These are phyloP conservation scores for Thinocorus orbignyianus DNA, from an alignment of 2,113 vertebrate species.

Conservation along the genomic window DNA sequence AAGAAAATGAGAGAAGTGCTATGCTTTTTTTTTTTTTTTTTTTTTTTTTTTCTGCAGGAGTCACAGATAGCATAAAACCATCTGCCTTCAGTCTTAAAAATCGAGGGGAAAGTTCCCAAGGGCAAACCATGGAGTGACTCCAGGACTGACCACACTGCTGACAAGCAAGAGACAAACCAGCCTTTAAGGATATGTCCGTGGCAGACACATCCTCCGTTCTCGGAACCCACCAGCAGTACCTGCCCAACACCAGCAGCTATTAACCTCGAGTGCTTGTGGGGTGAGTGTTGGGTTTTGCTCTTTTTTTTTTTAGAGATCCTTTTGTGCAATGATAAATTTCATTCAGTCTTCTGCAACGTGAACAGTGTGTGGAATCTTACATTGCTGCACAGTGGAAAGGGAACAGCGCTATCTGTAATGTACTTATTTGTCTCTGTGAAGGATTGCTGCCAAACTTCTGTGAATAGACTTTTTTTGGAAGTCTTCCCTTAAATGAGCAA, in stretches of 20 bases:
- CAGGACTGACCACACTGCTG: not conserved
- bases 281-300: not conserved
- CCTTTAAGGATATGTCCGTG: rapidly evolving
- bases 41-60: not conserved
- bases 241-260: not conserved
- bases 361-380: not conserved
- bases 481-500: slow-evolving; percentile 46
- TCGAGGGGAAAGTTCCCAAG: not conserved
- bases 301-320: not conserved
- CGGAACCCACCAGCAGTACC: not conserved
- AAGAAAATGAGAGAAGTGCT: not conserved
- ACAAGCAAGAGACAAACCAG: not conserved
- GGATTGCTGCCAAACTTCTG: slow-evolving; percentile 56
- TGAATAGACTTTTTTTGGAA: slow-evolving; percentile 31
- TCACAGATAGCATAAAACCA: not conserved
- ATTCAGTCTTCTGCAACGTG: not conserved
- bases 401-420: slow-evolving; percentile 21
- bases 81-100: not conserved
- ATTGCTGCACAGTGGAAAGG: not conserved
- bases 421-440: slow-evolving; percentile 31
- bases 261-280: rapidly evolving
- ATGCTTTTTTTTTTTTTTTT: not conserved
- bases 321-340: not conserved
- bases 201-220: not conserved
- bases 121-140: not conserved